phyloP scores from a whole-genome alignment of 1,140 invertebrate genomes.

The Drosophila malerkotliana region DNA sequence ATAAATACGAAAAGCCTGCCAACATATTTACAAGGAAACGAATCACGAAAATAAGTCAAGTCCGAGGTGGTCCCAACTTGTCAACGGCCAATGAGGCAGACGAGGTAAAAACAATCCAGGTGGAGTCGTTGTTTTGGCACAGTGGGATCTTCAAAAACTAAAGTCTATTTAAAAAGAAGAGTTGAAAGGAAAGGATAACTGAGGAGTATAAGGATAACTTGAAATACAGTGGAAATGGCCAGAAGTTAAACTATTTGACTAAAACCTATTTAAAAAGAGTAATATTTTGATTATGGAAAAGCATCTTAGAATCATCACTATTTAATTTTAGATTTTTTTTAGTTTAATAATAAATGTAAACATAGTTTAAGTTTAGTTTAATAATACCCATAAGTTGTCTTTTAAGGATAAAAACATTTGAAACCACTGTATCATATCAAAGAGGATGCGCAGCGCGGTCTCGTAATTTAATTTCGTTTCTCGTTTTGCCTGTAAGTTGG shows the following conservation, averaged over 20 bases:
- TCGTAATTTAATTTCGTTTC: slow-evolving; percentile 43
- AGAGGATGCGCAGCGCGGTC: slow-evolving; percentile 24
- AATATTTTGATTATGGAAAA: too few species aligned
- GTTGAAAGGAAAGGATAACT: too few species aligned
- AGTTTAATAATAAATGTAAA: too few species aligned
- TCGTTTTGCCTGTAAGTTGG: slow-evolving; percentile 51
- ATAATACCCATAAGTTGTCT: too few species aligned
- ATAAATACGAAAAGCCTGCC: slow-evolving; percentile 46
- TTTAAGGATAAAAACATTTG: background rate
- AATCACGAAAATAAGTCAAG: slow-evolving; percentile 65
- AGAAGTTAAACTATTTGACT: too few species aligned
- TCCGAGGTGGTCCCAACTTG: slow-evolving; percentile 69
- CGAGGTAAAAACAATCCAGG: slow-evolving; percentile 6
- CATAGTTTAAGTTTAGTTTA: too few species aligned
- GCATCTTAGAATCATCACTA: too few species aligned
- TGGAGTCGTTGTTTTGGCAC: slow-evolving; percentile 23
- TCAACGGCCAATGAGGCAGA: slow-evolving; percentile 41
- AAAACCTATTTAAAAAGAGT: too few species aligned
- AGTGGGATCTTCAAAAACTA: slow-evolving; percentile 26
- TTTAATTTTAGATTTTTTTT: too few species aligned
- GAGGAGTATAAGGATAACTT: too few species aligned
- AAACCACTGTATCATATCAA: slow-evolving; percentile 38
- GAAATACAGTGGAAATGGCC: too few species aligned
- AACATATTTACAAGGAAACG: slow-evolving; percentile 65
- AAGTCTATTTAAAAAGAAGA: too few species aligned